phyloP scores from a whole-genome alignment of 92 coral and sea anemone genomes.

The Porites rus region DNA sequence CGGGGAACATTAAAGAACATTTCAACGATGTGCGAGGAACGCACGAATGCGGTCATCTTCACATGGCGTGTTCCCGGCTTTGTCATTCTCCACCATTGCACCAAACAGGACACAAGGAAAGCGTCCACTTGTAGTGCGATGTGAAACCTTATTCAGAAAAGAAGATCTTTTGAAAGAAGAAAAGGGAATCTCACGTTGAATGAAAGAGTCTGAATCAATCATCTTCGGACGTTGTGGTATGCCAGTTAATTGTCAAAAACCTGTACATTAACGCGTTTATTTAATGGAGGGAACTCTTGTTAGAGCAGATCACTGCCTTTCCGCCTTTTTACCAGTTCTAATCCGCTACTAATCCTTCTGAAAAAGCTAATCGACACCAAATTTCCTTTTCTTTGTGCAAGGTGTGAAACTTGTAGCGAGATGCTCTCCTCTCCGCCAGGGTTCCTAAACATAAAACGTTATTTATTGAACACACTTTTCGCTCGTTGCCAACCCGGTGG shows the following conservation, averaged over 20 bases:
- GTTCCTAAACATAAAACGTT: slow-evolving; percentile 30
- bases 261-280: slow-evolving; percentile 20
- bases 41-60: slow-evolving; percentile 1
- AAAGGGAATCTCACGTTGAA: not conserved
- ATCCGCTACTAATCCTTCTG: slow-evolving; percentile 75
- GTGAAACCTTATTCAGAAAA: not conserved
- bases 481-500: slow-evolving; percentile 2
- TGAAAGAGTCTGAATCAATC: not conserved
- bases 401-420: slow-evolving; percentile 45
- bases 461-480: slow-evolving; percentile 45
- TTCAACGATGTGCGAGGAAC: slow-evolving; percentile 5
- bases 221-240: slow-evolving; percentile 36
- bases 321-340: slow-evolving; percentile 61
- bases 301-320: slow-evolving; percentile 65
- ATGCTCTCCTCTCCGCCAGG: slow-evolving; percentile 20
- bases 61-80: slow-evolving; percentile 25
- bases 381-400: slow-evolving; percentile 57
- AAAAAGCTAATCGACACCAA: slow-evolving; percentile 53
- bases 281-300: slow-evolving; percentile 67
- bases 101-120: slow-evolving; percentile 6
- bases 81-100: slow-evolving; percentile 28
- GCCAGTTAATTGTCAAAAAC: slow-evolving; percentile 26
- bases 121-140: slow-evolving; percentile 12
- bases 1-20: slow-evolving; percentile 51
- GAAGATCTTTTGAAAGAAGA: not conserved